Percentiles rank a stretch among this genome's conserved stretches.
These are phyloP conservation scores for Lasioglossum oenotherae DNA, from an alignment of 2,888 invertebrate genomes.

Conservation along the genomic window DNA sequence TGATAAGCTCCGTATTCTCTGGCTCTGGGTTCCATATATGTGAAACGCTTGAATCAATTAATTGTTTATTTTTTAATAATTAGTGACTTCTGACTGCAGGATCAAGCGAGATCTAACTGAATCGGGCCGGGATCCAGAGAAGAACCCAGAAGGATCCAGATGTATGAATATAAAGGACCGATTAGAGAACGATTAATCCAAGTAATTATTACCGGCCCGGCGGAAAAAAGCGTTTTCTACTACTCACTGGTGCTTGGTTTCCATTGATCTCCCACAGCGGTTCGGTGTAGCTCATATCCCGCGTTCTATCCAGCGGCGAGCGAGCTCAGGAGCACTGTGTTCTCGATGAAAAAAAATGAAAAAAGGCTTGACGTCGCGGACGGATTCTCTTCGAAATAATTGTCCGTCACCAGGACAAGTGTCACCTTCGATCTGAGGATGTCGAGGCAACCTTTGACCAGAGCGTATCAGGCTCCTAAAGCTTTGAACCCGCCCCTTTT, in stretches of 20 bases:
- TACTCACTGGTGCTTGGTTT: slow-evolving; percentile 82
- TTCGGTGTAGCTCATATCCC: slow-evolving; percentile 84
- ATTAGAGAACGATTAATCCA: neutral
- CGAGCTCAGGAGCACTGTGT: slow-evolving; percentile 25
- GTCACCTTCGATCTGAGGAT: slow-evolving; percentile 51
- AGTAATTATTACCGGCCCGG: neutral
- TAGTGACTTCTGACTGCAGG: neutral
- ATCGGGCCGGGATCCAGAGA: neutral
- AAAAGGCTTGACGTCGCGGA: slow-evolving; percentile 40
- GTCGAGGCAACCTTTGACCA: slow-evolving; percentile 15
- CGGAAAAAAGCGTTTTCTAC: neutral
- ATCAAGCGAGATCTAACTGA: neutral
- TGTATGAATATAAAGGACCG: neutral
- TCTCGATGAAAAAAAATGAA: slow-evolving; percentile 50
- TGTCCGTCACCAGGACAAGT: slow-evolving; percentile 30
- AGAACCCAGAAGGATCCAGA: neutral
- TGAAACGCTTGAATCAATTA: neutral
- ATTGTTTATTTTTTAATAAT: neutral
- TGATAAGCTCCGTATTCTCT: too few species aligned
- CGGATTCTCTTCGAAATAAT: neutral
- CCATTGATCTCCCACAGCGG: slow-evolving; percentile 83
- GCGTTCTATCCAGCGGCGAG: slow-evolving; percentile 59
- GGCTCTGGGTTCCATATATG: too few species aligned
- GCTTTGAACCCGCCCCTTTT: slow-evolving; percentile 44
- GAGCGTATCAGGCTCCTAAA: slow-evolving; percentile 11